Base-by-base conservation (phyloP, 2,888 invertebrate species). In the Lamellibrachia columna region DNA sequence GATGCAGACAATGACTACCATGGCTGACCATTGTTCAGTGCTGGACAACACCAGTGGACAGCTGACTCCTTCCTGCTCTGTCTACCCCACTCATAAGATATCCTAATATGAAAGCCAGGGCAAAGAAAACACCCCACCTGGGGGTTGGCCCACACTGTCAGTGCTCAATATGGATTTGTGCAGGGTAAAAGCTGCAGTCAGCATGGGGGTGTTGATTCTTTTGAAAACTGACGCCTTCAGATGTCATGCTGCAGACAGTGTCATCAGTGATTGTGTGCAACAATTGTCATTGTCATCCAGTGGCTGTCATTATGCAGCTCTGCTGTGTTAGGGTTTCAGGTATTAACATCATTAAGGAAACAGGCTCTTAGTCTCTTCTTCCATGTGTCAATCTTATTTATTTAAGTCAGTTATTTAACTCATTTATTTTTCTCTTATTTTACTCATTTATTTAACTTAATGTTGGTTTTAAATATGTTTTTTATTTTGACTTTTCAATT, bases 181-280 rank as follows among this genome's bases (percentile, higher is more conserved):
- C 22, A 22, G 75, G 75, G 75, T 75, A 75, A 75, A 75, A 75
- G 75, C 75, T n/a, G 6, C n/a, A n/a, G 22, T 0, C 75, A 75
- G 75, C 75, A 75, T 75, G 75, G 75, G 75, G 75, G n/a, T 60
- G 75, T 75, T 75, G 75, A 75, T 75, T 75, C 75, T 75, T 75
- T 75, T 75, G 75, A 75, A 75, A 75, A 75, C 22, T 11, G 75
- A 75, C 22, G 22, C 75, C 75, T 40, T 40, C 40, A 40, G 40
- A 40, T 40, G 40, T 40, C 40, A 22, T 15, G 75, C 75, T 22
- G 22, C 75, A 75, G 75, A 75, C 75, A 75, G 75, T 75, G 75
- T 75, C 75, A 75, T 75, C 75, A 75, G 75, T 75, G 75, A 22
- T 75, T 75, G 75, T 75, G 75, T 55, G 75, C 15, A 1, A 75